A percentile compares a stretch with the other conserved stretches of the same genome.
These are phyloP conservation scores for Drosophila setosimentum DNA, from an alignment of 2,888 invertebrate genomes.

Conservation along the genomic window DNA sequence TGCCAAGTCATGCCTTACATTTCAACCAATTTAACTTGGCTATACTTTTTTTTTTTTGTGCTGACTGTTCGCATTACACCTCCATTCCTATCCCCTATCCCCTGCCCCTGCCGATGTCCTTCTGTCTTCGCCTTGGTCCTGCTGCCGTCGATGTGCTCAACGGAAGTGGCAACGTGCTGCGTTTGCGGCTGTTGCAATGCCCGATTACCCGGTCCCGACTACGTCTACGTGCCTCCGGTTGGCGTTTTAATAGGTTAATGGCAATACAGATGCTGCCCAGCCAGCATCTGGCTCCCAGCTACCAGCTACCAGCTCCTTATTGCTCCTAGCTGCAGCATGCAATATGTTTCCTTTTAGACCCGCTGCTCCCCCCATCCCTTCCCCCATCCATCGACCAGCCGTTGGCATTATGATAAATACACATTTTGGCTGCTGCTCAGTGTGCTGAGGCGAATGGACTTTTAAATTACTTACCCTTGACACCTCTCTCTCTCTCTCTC, in stretches of 20 bases:
- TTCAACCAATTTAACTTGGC: background rate
- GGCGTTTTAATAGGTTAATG: conserved; percentile 76
- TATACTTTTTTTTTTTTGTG: background rate
- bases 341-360: background rate
- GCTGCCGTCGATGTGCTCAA: conserved; percentile 34
- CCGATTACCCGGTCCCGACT: conserved; percentile 31
- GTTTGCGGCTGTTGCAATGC: conserved; percentile 44
- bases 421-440: conserved; percentile 59
- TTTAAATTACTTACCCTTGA: conserved; percentile 77
- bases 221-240: conserved; percentile 68
- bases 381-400: conserved; percentile 30
- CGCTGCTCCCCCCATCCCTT: background rate
- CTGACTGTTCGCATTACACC: background rate
- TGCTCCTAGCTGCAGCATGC: conserved; percentile 14
- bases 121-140: conserved; percentile 19
- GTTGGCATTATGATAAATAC: conserved; percentile 74
- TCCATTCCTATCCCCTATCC: background rate
- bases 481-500: background rate
- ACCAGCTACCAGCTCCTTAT: background rate
- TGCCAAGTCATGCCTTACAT: no score
- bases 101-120: background rate
- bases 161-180: conserved; percentile 75
- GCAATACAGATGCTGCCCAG: conserved; percentile 36
- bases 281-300: conserved; percentile 23
- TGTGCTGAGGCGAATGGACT: conserved; percentile 56